Conservation (phyloP, 2,797 vertebrate genomes). For the Psittacula derbiana region DNA sequence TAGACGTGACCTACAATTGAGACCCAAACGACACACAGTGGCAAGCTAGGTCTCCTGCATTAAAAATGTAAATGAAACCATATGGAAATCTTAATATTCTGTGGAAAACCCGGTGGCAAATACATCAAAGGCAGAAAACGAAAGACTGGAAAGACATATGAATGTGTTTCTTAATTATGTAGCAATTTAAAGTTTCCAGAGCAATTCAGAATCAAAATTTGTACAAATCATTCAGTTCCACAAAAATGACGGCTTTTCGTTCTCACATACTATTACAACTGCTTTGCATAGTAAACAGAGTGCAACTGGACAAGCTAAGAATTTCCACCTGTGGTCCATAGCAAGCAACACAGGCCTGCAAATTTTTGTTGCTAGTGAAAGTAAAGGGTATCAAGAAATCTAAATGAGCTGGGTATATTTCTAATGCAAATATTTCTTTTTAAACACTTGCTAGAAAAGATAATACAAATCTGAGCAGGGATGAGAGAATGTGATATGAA, state of each 20-base stretch:
- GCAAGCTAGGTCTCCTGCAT: not conserved
- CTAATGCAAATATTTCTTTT: not conserved
- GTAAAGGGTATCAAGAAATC: not conserved
- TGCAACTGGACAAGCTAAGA: not conserved
- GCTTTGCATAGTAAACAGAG: not conserved
- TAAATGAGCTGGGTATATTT: not conserved
- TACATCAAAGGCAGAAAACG: conserved; percentile 45
- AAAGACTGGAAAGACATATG: conserved; percentile 12
- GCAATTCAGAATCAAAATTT: conserved; percentile 15
- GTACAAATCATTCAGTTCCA: not conserved
- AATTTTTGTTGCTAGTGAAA: not conserved
- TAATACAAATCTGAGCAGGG: not conserved
- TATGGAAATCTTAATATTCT: conserved; percentile 41
- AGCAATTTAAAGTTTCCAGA: conserved; percentile 24
- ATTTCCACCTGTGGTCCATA: not conserved
- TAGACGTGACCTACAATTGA: not conserved
- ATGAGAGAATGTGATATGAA: not conserved
- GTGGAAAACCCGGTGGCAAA: conserved; percentile 6
- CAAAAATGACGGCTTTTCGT: not conserved
- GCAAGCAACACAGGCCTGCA: not conserved
- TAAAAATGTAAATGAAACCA: conserved; percentile 24
- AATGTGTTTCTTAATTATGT: conserved; percentile 5
- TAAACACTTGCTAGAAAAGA: not conserved
- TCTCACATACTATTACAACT: not conserved
- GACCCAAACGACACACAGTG: not conserved